Evolutionary conservation across 2,888 invertebrate genomes (phyloP), one percentile per base, ranked within the genome.

Genomic region (Lamellibrachia columna): DNA sequence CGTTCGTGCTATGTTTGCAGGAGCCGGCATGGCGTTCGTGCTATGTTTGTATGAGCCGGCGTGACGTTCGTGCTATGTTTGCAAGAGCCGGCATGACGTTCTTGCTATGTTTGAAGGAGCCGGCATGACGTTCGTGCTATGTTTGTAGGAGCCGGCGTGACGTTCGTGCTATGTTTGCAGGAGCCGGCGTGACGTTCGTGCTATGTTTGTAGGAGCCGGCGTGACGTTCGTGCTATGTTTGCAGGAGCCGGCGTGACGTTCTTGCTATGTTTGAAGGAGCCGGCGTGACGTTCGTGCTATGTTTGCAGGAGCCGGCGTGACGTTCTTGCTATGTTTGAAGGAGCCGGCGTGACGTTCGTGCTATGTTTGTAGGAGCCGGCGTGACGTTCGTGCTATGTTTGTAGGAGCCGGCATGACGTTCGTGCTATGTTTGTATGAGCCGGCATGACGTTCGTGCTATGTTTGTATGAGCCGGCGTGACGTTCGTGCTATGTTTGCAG

Each of bases 131-230:
- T 91, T 91, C 91, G 91, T 91, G 40, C 3, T 40, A 28, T 52
- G 15, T 53, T 91, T 53, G 91, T 40, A 53, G 40, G 52, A 28
- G 28, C 75, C 6, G 11, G 75, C 58, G 40, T 40, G 40, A 75
- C 22, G 75, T 75, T 75, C 55, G 53, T 91, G 91, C 9, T 28
- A 53, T 52, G 52, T 90, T 90, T 92, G n/a, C 94, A 97, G 97
- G 97, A 90, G 97, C 97, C 40, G 97, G 97, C 8, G n/a, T n/a
- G n/a, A 96, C 97, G 75, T 98, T 98, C 95, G 97, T 97, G 2
- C 8, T 15, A 58, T 58, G 15, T 58, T 58, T 58, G 58, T 2
- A 15, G 8, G 58, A 0, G 58, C 58, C 15, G 58, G 15, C 58
- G 15, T 2, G 58, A 60, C 15, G 60, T 60, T 11, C 8, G 11